Conservation (phyloP, 2,888 invertebrate species). For the Drosophila neotestacea region DNA sequence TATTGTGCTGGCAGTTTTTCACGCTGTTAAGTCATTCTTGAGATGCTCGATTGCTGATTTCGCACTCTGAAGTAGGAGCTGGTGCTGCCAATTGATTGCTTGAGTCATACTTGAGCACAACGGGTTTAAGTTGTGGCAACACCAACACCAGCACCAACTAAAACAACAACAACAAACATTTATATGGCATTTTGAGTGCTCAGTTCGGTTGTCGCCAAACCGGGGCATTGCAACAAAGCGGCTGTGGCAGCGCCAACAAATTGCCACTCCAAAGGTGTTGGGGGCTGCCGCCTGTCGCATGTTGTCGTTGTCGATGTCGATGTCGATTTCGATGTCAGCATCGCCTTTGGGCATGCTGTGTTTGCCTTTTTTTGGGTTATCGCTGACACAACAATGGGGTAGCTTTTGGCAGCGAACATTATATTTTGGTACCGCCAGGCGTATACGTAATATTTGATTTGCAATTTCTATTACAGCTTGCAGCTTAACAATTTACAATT, state of each 20-base stretch:
- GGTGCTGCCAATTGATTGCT: constrained; percentile 74
- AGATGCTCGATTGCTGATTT: constrained; percentile 76
- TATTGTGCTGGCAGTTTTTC: constrained; percentile 42
- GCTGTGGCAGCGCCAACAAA: constrained; percentile 69
- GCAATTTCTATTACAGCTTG: constrained; percentile 58
- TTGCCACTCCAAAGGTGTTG: constrained; percentile 80
- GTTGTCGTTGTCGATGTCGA: constrained; percentile 35
- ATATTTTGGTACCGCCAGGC: constrained; percentile 43
- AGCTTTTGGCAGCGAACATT: constrained; percentile 46
- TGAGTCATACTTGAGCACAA: constrained; percentile 75
- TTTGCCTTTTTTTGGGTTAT: constrained; percentile 56
- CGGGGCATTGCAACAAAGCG: constrained; percentile 38
- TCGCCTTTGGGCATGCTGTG: constrained; percentile 61
- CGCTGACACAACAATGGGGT: constrained; percentile 77
- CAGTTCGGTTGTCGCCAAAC: constrained; percentile 73
- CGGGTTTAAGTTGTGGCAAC: constrained; percentile 56
- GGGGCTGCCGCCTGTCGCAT: constrained; percentile 60
- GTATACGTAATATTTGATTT: constrained; percentile 77
- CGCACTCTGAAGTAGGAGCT: constrained; percentile 60
- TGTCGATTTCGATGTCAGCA: constrained; percentile 22
- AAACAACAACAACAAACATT: constrained; percentile 29
- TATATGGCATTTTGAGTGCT: constrained; percentile 45
- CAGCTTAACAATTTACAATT: constrained; percentile 47
- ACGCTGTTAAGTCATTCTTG: constrained; percentile 76
- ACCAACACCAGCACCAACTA: constrained; percentile 18